Evolutionary conservation across 2,797 vertebrate species (phyloP).

Genomic region (Thunnus albacares): DNA sequence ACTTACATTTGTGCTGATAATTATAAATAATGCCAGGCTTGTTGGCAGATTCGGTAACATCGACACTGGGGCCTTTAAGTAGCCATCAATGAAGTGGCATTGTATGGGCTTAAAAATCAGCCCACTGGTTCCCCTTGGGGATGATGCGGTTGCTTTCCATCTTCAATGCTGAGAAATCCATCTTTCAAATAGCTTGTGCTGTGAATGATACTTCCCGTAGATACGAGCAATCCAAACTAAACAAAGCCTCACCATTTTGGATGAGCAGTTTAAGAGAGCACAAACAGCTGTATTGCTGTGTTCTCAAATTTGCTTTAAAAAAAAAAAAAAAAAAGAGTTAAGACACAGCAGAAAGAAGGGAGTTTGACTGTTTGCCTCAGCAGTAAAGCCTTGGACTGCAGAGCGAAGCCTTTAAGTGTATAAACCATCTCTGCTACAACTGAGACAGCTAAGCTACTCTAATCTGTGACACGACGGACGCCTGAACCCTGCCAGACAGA

Average conservation of each 20-base stretch:
- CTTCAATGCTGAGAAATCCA: conserved; percentile 9
- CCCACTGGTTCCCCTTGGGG: conserved; percentile 8
- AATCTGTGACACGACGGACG: conserved; percentile 65
- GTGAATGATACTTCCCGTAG: conserved; percentile 32
- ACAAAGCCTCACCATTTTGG: conserved; percentile 26
- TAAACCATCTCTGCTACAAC: conserved; percentile 32
- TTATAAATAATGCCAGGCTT: background rate
- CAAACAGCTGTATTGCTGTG: conserved; percentile 21
- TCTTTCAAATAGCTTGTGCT: conserved; percentile 18
- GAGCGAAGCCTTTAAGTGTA: conserved; percentile 29
- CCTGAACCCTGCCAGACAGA: conserved; percentile 72
- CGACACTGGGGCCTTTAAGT: background rate
- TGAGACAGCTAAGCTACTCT: conserved; percentile 34
- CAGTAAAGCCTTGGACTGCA: conserved; percentile 18
- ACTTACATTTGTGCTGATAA: conserved; percentile 1
- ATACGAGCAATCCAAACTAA: conserved; percentile 40
- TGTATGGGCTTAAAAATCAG: conserved; percentile 26
- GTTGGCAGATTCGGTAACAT: conserved; percentile 6
- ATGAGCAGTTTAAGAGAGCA: conserved; percentile 23
- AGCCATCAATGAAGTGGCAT: conserved; percentile 15
- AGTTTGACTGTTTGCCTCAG: conserved; percentile 40
- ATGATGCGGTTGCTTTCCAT: conserved; percentile 37
- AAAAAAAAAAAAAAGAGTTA: conserved; percentile 7
- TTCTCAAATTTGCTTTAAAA: background rate
- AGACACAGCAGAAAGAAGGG: conserved; percentile 10